phyloP scores from a whole-genome alignment of 2,797 vertebrate species.

The Scolopax rusticola region DNA sequence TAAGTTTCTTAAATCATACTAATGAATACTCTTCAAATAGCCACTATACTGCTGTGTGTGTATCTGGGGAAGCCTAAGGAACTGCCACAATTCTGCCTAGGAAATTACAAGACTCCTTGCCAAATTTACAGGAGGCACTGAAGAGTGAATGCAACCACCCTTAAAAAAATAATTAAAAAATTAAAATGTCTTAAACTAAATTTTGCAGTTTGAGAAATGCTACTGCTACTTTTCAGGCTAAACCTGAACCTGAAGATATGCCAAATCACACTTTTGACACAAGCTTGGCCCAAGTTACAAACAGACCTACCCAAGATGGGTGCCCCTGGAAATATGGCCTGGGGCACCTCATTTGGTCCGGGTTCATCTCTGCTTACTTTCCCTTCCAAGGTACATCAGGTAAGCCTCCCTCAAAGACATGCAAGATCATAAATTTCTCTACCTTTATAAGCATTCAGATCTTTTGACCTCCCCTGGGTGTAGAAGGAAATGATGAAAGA shows the following conservation, averaged over 20 bases:
- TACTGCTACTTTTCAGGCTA: background rate
- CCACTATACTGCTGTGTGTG: no score
- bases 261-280: background rate
- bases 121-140: background rate
- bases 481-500: constrained; percentile 33
- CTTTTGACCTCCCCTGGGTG: background rate
- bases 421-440: background rate
- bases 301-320: background rate
- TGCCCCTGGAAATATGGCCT: background rate
- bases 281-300: background rate
- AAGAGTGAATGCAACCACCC: background rate
- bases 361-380: background rate
- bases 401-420: background rate
- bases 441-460: background rate
- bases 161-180: background rate
- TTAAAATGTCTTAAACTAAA: background rate
- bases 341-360: background rate
- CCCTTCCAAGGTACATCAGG: background rate
- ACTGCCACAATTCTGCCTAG: background rate
- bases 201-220: background rate
- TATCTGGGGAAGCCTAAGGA: background rate
- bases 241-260: background rate
- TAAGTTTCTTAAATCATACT: background rate
- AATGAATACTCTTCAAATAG: background rate
- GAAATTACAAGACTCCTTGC: background rate